Percentiles rank a stretch among this genome's conserved stretches.
phyloP scores from a whole-genome alignment of 1,140 invertebrate genomes.

The Periplaneta americana region DNA sequence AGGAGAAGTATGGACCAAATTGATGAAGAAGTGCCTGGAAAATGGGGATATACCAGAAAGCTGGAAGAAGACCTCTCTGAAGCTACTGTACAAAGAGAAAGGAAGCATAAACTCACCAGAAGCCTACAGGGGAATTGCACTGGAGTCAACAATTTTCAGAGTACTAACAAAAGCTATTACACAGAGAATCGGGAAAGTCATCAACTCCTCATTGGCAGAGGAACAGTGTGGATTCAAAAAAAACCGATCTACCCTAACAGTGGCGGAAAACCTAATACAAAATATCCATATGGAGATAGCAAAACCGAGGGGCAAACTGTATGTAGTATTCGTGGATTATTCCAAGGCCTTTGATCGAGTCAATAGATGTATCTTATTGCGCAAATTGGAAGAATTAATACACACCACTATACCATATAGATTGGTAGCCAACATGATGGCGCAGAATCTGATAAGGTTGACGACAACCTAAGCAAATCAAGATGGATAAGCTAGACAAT shows the following conservation, averaged over 20 bases:
- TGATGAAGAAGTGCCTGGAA: background rate
- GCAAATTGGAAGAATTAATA: background rate
- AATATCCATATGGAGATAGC: background rate
- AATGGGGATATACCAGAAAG: background rate
- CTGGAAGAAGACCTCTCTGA: background rate
- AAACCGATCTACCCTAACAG: background rate
- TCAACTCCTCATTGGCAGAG: background rate
- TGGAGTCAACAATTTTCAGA: constrained; percentile 1
- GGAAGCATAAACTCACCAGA: background rate
- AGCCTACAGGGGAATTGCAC: background rate
- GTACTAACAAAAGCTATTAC: constrained; percentile 1
- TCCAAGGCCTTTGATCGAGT: background rate
- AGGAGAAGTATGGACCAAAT: background rate
- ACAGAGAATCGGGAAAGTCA: background rate
- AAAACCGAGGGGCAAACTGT: background rate
- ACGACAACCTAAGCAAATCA: background rate
- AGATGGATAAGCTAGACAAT: background rate
- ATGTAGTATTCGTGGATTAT: too few relatives aligned
- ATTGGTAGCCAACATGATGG: background rate
- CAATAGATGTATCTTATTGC: background rate
- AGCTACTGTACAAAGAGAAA: constrained; percentile 7
- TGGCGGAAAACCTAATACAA: background rate
- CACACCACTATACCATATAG: background rate
- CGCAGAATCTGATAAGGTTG: background rate
- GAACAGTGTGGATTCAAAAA: constrained; percentile 2